A percentile compares a stretch with the other conserved stretches of the same genome.
These are phyloP conservation scores for Xestia ashworthii DNA, from an alignment of 2,888 invertebrate genomes.

Conservation along the genomic window DNA sequence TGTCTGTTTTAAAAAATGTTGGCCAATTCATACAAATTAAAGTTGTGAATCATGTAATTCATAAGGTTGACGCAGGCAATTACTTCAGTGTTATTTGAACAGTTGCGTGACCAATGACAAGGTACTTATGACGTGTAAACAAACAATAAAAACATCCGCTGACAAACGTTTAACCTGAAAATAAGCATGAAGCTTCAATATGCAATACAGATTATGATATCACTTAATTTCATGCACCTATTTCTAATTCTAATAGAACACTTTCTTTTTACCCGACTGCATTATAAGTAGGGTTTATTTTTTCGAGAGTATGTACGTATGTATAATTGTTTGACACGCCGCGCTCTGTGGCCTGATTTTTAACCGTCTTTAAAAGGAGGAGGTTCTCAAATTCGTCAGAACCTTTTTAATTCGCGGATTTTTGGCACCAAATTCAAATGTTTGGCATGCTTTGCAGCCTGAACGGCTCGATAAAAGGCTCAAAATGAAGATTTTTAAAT, in stretches of 20 bases:
- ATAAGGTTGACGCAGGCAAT: slow-evolving; percentile 21
- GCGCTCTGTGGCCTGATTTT: no score
- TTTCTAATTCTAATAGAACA: not conserved
- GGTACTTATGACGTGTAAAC: slow-evolving; percentile 35
- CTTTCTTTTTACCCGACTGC: not conserved
- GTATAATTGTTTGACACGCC: no score
- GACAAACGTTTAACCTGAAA: slow-evolving; percentile 14
- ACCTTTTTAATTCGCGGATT: no score
- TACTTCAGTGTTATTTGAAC: slow-evolving; percentile 27
- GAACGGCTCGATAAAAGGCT: no score
- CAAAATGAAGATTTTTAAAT: no score
- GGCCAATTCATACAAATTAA: not conserved
- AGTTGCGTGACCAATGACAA: slow-evolving; percentile 44
- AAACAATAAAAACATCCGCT: slow-evolving; percentile 18
- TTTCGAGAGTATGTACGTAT: no score
- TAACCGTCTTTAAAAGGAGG: no score
- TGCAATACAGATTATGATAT: not conserved
- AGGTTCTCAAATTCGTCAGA: no score
- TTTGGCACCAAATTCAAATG: no score
- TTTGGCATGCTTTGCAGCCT: no score
- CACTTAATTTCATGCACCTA: not conserved
- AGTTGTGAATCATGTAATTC: slow-evolving; percentile 32
- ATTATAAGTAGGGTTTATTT: no score
- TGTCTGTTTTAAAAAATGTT: not conserved
- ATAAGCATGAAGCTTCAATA: slow-evolving; percentile 1